These are phyloP conservation scores for Itoplectis maculator DNA, from an alignment of 2,888 invertebrate species.

Conservation along the genomic window DNA sequence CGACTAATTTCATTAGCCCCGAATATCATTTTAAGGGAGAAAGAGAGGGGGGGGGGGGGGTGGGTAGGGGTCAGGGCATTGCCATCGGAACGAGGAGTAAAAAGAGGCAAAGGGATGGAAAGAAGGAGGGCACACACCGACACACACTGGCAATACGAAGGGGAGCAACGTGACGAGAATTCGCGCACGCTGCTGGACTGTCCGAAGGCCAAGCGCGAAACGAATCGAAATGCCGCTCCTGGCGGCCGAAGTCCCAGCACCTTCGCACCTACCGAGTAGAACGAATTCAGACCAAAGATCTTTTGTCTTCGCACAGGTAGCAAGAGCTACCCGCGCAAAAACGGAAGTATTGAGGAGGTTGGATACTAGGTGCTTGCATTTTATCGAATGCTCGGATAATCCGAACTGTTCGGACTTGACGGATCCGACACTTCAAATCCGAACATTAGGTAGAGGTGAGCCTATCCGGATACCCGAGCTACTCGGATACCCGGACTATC, in stretches of 20 bases:
- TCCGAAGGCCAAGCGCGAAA: conserved; percentile 19
- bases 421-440: too few species aligned
- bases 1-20: conserved; percentile 49
- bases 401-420: too few species aligned
- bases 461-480: too few species aligned
- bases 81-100: conserved; percentile 22
- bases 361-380: too few species aligned
- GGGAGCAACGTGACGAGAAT: conserved; percentile 57
- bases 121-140: neutral
- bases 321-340: too few species aligned
- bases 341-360: too few species aligned
- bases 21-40: conserved; percentile 54
- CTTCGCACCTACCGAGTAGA: conserved; percentile 18
- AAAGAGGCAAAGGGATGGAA: conserved; percentile 39
- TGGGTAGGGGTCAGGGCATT: conserved; percentile 5
- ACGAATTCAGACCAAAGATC: conserved; percentile 17
- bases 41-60: too few species aligned
- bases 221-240: conserved; percentile 28
- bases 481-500: too few species aligned
- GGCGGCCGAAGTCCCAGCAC: conserved; percentile 17
- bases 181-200: conserved; percentile 5
- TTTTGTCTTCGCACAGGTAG: neutral
- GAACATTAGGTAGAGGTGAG: too few species aligned
- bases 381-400: too few species aligned
- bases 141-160: neutral